Evolutionary conservation across 1,140 invertebrate species (phyloP), one percentile per base, ranked within the genome.

Genomic region (Drosophila bifasciata): DNA sequence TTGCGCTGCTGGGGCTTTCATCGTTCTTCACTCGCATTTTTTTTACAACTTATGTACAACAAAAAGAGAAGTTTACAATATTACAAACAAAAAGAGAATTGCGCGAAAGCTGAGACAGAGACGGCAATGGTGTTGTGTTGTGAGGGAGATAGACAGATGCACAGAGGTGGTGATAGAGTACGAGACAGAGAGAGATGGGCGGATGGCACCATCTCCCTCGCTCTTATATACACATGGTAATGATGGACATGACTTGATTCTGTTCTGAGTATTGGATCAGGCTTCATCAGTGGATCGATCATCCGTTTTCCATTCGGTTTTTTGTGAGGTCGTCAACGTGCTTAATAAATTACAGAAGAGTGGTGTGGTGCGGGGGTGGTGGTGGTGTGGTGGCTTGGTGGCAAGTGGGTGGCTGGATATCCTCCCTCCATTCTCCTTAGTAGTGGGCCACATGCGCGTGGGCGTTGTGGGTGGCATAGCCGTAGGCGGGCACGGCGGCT

Each of bases 311-410:
- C 43, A 36, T 52, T 63, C 90, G 98, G 98, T 36, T 99, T 99
- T 92, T 60, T 57, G 46, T 85, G 67, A 80, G 68, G 73, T 81
- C 74, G 78, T 81, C 78, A 81, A 81, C 78, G 68, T 98, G 96
- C 75, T 97, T 93, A 98, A 97, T 85, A 98, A 98, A 94, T 98
- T 98, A 28, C 97, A 97, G 67, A 66, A 86, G 96, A 98, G 91
- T 96, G 96, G 92, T 93, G 93, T 32, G 93, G 16, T 95, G 23
- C 94, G 95, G 67, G 93, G 94, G 95, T 15, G 91, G 95, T 23
- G 93, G 93, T 41, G 93, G 94, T 28, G 94, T 95, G 71, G 93
- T 93, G 19, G 94, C 56, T 93, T 93, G 11, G 49, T 49, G 44
- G 56, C 49, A 41, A 46, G 50, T 46, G 44, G 51, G 50, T 48